Evolutionary conservation across 2,888 invertebrate genomes (phyloP).

Genomic region (Drosophila rubida): DNA sequence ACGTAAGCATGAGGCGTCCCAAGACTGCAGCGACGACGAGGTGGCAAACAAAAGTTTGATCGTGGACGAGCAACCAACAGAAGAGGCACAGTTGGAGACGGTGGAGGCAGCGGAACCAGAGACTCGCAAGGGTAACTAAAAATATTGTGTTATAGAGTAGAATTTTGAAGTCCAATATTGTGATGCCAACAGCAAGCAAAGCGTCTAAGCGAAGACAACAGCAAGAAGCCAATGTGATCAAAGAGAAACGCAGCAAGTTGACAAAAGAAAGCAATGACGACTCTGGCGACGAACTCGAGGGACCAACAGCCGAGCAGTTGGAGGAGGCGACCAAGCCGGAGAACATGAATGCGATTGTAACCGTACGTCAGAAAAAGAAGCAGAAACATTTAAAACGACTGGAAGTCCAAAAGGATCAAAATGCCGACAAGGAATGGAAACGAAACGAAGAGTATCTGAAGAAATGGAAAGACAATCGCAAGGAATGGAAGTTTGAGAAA

Average conservation of each 20-base stretch:
- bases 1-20: slow-evolving; percentile 60
- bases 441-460: slow-evolving; percentile 89
- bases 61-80: slow-evolving; percentile 56
- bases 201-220: slow-evolving; percentile 54
- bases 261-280: slow-evolving; percentile 23
- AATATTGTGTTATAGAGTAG: not conserved
- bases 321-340: slow-evolving; percentile 82
- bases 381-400: slow-evolving; percentile 87
- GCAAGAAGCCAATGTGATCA: slow-evolving; percentile 28
- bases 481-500: slow-evolving; percentile 93
- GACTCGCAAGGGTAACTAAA: not conserved
- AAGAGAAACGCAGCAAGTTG: slow-evolving; percentile 54
- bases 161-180: not conserved
- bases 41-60: slow-evolving; percentile 81
- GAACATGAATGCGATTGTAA: slow-evolving; percentile 85
- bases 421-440: slow-evolving; percentile 86
- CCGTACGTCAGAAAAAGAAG: slow-evolving; percentile 88
- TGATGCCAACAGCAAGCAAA: slow-evolving; percentile 30
- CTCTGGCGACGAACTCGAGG: slow-evolving; percentile 83
- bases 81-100: slow-evolving; percentile 16
- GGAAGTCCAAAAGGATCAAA: slow-evolving; percentile 86
- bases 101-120: not conserved
- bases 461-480: slow-evolving; percentile 89
- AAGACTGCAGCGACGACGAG: slow-evolving; percentile 71
- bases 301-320: slow-evolving; percentile 82